phyloP scores from a whole-genome alignment of 2,113 vertebrate species.

The Triplophysa dalaica region DNA sequence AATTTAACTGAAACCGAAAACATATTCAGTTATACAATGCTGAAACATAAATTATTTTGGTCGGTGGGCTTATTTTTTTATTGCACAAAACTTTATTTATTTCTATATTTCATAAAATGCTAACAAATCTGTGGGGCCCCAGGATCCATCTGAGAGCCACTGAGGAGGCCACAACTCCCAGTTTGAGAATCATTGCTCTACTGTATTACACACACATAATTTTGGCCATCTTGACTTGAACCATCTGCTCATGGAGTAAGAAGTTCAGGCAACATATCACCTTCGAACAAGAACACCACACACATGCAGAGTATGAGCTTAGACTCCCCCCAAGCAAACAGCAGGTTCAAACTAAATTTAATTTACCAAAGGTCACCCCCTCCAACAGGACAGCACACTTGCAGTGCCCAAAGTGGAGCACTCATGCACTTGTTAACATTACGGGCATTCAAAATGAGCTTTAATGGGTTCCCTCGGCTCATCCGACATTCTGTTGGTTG shows the following conservation, averaged over 20 bases:
- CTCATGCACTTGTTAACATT: not conserved
- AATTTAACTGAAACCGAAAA: no score
- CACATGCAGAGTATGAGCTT: slow-evolving; percentile 5
- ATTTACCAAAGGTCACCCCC: slow-evolving; percentile 22
- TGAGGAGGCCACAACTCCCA: no score
- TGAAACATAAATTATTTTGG: no score
- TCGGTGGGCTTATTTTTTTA: no score
- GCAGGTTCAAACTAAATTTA: slow-evolving; percentile 30
- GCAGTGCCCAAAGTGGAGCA: not conserved
- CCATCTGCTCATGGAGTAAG: slow-evolving; percentile 16
- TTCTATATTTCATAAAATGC: no score
- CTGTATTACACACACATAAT: not conserved
- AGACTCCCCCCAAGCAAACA: not conserved
- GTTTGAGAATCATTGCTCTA: no score
- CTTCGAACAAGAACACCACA: not conserved
- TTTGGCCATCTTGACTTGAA: slow-evolving; percentile 1
- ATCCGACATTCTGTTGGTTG: not conserved
- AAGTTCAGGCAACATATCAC: not conserved
- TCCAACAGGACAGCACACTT: not conserved
- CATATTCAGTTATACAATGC: no score
- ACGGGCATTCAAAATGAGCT: not conserved
- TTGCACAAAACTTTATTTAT: no score
- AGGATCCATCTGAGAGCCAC: no score
- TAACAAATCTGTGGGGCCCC: no score
- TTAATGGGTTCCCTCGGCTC: not conserved